Percentiles rank a stretch among this genome's conserved stretches.
These are phyloP conservation scores for Psephotus haematonotus DNA, from an alignment of 2,113 vertebrate species.

Conservation along the genomic window DNA sequence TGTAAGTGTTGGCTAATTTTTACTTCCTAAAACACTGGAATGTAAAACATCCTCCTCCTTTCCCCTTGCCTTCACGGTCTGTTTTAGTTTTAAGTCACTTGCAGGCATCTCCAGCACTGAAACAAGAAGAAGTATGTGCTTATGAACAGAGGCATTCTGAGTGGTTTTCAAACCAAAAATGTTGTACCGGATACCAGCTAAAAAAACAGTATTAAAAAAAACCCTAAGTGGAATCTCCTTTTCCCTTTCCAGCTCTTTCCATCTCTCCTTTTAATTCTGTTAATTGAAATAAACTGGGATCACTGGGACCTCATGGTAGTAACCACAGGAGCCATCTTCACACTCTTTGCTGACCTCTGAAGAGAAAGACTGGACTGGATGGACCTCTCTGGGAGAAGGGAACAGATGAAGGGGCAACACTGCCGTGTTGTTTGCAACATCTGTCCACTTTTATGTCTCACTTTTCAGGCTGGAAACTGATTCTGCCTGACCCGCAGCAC, in stretches of 20 bases:
- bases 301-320: not conserved
- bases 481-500: not conserved
- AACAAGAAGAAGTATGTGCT: not conserved
- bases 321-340: not conserved
- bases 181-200: not conserved
- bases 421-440: not conserved
- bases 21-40: constrained; percentile 15
- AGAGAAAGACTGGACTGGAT: not conserved
- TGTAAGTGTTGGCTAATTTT: constrained; percentile 28
- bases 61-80: not conserved
- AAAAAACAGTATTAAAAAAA: too few species aligned
- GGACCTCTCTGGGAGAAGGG: not conserved
- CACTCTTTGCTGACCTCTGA: not conserved
- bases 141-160: not conserved
- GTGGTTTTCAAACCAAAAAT: not conserved
- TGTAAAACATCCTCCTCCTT: not conserved
- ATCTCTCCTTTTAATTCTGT: not conserved
- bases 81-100: not conserved
- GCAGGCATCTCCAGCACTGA: not conserved
- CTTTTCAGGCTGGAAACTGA: not conserved
- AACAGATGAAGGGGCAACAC: not conserved
- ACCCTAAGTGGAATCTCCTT: not conserved
- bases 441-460: not conserved
- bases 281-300: not conserved
- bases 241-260: not conserved